Evolutionary conservation across 2,113 vertebrate species (phyloP).

Genomic region (Siniperca knerii): DNA sequence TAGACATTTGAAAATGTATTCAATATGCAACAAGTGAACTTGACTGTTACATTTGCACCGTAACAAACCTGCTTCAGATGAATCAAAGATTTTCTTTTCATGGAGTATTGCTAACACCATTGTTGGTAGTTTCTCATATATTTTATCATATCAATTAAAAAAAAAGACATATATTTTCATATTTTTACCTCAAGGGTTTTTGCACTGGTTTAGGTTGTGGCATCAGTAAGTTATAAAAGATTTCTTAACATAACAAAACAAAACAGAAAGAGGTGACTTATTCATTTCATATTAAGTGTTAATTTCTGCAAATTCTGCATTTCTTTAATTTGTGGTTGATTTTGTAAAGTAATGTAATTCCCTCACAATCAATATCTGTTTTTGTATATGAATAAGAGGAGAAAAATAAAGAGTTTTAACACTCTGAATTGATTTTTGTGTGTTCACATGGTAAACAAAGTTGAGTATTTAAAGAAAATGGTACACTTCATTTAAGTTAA

Average conservation of each 20-base stretch:
- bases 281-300: background rate
- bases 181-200: conserved; percentile 42
- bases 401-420: conserved; percentile 34
- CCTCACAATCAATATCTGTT: conserved; percentile 7
- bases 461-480: background rate
- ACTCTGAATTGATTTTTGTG: background rate
- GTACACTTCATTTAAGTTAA: too few relatives aligned
- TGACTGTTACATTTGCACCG: conserved; percentile 8
- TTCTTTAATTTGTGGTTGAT: conserved; percentile 1
- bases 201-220: conserved; percentile 18
- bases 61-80: conserved; percentile 25
- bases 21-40: background rate
- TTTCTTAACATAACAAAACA: background rate
- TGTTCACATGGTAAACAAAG: background rate
- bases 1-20: background rate
- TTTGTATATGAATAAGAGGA: conserved; percentile 31
- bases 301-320: background rate
- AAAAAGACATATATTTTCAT: conserved; percentile 34
- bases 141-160: background rate
- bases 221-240: conserved; percentile 14
- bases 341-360: conserved; percentile 50
- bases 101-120: background rate
- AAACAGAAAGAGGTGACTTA: background rate
- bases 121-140: background rate
- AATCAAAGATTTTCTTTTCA: background rate